A percentile compares a stretch with the other conserved stretches of the same genome.
These are phyloP conservation scores for Drosophila aldrichi DNA, from an alignment of 2,888 invertebrate species.

Conservation along the genomic window DNA sequence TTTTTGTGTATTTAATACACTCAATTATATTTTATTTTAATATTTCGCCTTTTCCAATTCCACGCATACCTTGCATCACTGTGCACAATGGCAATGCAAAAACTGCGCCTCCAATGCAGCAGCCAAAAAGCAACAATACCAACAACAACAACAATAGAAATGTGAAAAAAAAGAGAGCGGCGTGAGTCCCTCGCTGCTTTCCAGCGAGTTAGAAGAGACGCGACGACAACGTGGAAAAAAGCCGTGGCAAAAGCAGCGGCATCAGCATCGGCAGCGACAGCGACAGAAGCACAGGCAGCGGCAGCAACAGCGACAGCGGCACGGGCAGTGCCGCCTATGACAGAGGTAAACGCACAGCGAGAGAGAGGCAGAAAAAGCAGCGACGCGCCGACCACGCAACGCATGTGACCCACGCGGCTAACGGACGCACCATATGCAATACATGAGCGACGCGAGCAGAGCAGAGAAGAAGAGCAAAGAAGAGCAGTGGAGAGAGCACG, in stretches of 20 bases:
- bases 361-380: slow-evolving; percentile 20
- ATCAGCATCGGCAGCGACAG: slow-evolving; percentile 1
- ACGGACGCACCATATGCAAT: slow-evolving; percentile 65
- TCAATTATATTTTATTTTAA: not conserved
- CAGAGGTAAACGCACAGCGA: slow-evolving; percentile 10
- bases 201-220: slow-evolving; percentile 51
- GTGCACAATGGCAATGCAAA: slow-evolving; percentile 61
- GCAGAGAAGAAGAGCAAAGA: not conserved
- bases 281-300: slow-evolving; percentile 1
- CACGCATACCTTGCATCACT: slow-evolving; percentile 26
- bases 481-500: not conserved
- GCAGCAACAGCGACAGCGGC: not conserved
- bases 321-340: slow-evolving; percentile 3
- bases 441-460: slow-evolving; percentile 16
- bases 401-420: slow-evolving; percentile 41
- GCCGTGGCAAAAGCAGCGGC: slow-evolving; percentile 45
- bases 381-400: slow-evolving; percentile 40
- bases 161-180: slow-evolving; percentile 21
- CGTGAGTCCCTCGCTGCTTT: slow-evolving; percentile 22
- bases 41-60: not conserved
- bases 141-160: slow-evolving; percentile 32
- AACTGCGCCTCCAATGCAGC: slow-evolving; percentile 62
- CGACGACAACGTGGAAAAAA: slow-evolving; percentile 54
- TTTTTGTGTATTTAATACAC: no score
- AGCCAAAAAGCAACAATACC: slow-evolving; percentile 47